phyloP scores from a whole-genome alignment of 2,797 vertebrate species.

The Liasis olivaceus region DNA sequence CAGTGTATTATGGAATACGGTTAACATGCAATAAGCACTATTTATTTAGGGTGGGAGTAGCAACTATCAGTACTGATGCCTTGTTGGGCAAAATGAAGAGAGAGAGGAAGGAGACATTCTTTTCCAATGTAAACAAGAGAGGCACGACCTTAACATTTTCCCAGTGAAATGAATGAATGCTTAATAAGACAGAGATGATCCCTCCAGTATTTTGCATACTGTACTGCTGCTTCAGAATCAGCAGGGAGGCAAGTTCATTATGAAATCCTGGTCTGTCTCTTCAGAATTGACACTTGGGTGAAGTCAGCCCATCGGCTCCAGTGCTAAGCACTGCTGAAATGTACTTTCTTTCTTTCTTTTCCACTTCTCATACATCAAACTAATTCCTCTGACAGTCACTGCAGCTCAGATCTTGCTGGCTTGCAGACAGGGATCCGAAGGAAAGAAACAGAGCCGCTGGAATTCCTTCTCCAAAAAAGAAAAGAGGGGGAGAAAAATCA shows the following conservation, averaged over 20 bases:
- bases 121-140: neutral
- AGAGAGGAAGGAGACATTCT: neutral
- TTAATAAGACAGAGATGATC: neutral
- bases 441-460: neutral
- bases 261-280: neutral
- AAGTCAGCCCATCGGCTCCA: neutral
- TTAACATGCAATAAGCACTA: neutral
- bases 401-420: neutral
- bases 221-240: neutral
- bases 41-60: neutral
- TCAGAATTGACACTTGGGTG: neutral
- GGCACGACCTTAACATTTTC: neutral
- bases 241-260: constrained; percentile 3
- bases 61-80: neutral
- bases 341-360: neutral
- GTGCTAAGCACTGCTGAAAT: neutral
- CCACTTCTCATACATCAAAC: constrained; percentile 14
- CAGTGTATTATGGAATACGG: neutral
- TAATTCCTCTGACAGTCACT: neutral
- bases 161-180: neutral
- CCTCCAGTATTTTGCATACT: neutral
- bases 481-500: neutral
- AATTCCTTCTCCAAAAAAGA: neutral
- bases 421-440: neutral
- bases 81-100: neutral